Evolutionary conservation across 2,113 vertebrate species (phyloP).

Genomic region (Psophia crepitans): DNA sequence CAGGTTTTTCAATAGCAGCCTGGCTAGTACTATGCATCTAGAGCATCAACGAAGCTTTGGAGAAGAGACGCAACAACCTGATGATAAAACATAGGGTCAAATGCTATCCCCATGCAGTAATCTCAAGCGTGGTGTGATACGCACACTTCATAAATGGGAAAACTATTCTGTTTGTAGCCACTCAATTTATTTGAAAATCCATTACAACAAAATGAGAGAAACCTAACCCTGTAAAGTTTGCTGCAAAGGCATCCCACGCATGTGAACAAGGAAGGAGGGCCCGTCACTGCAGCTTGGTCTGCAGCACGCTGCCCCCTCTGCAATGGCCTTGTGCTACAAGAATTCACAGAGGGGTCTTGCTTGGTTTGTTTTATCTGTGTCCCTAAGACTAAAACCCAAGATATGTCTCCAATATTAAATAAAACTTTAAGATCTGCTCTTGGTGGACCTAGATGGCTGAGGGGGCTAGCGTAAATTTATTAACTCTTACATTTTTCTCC

Average conservation of each 20-base stretch:
- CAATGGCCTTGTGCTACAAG: neutral
- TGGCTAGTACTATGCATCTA: neutral
- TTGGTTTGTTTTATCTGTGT: neutral
- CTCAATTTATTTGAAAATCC: neutral
- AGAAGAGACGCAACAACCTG: neutral
- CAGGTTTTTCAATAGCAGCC: rapidly evolving
- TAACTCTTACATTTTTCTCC: neutral
- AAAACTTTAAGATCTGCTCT: neutral
- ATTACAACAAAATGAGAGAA: rapidly evolving
- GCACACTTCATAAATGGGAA: neutral
- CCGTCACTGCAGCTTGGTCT: neutral
- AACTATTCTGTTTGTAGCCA: neutral
- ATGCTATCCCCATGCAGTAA: neutral
- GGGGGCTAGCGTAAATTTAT: neutral
- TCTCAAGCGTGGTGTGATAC: rapidly evolving
- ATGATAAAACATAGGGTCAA: neutral
- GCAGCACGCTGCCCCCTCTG: neutral
- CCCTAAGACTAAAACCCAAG: neutral
- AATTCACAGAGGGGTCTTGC: neutral
- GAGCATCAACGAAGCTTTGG: neutral
- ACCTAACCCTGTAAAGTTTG: neutral
- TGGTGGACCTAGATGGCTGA: neutral
- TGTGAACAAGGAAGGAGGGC: neutral
- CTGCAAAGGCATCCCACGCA: neutral
- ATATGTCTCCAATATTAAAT: neutral